These are phyloP conservation scores for Shargacucullia verbasci DNA, from an alignment of 2,888 invertebrate species.

Conservation along the genomic window DNA sequence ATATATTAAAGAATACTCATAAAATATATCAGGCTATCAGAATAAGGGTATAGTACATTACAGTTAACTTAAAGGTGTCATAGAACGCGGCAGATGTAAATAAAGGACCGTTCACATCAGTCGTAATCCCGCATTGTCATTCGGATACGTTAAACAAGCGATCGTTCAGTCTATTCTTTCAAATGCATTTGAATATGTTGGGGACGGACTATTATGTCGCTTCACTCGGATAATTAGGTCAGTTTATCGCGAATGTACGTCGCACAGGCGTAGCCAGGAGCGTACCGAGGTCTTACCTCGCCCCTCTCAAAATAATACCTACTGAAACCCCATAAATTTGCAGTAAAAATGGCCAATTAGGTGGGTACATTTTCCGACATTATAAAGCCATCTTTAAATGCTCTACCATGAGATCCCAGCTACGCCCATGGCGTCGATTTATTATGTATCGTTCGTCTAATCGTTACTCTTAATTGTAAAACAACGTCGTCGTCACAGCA, in stretches of 20 bases:
- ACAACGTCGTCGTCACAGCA: constrained; percentile 43
- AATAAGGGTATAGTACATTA: constrained; percentile 9
- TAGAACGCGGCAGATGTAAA: constrained; percentile 21
- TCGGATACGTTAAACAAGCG: constrained; percentile 14
- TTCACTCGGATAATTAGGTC: constrained; percentile 33
- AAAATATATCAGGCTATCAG: constrained; percentile 27
- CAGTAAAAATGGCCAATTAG: neutral
- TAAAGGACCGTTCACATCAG: constrained; percentile 13
- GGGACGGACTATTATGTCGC: constrained; percentile 73
- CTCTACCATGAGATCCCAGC: neutral
- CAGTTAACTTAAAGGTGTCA: constrained; percentile 9
- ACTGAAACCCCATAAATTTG: neutral
- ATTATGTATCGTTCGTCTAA: constrained; percentile 53
- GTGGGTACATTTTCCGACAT: no score
- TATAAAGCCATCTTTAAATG: neutral
- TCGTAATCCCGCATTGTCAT: constrained; percentile 18
- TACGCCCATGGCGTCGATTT: constrained; percentile 31
- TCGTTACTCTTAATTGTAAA: constrained; percentile 55
- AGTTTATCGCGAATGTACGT: constrained; percentile 24
- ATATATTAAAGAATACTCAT: neutral
- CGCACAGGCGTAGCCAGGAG: constrained; percentile 11
- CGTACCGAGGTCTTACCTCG: neutral
- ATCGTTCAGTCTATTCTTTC: constrained; percentile 64
- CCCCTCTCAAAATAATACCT: no score
- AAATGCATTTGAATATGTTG: constrained; percentile 68